A percentile compares a stretch with the other conserved stretches of the same genome.
Evolutionary conservation across 2,888 invertebrate species (phyloP).

Genomic region (Candidula unifasciata): DNA sequence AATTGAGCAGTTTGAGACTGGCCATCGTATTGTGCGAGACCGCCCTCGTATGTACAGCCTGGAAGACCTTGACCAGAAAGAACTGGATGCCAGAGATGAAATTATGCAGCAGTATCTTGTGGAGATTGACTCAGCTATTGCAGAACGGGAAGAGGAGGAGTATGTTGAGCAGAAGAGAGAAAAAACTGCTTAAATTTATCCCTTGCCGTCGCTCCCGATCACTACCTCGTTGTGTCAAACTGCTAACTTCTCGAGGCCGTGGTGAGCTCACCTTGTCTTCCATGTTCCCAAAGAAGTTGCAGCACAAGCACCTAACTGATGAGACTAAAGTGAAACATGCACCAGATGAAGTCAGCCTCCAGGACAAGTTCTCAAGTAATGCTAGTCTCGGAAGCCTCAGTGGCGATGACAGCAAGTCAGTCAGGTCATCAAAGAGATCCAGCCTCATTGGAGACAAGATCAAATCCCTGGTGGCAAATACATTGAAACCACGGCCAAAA

Average conservation of each 20-base stretch:
- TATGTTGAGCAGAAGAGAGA: slow-evolving; percentile 63
- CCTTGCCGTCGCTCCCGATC: slow-evolving; percentile 70
- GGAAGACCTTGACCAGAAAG: slow-evolving; percentile 61
- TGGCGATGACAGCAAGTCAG: slow-evolving; percentile 55
- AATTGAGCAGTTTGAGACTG: slow-evolving; percentile 68
- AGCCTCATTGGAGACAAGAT: slow-evolving; percentile 70
- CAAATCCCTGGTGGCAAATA: slow-evolving; percentile 62
- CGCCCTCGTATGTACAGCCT: slow-evolving; percentile 69
- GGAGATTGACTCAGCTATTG: slow-evolving; percentile 70
- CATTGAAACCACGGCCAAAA: slow-evolving; percentile 64
- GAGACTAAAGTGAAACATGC: slow-evolving; percentile 37
- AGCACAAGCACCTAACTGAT: slow-evolving; percentile 53
- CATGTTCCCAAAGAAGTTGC: slow-evolving; percentile 55
- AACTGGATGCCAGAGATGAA: slow-evolving; percentile 65
- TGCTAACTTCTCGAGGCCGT: slow-evolving; percentile 51
- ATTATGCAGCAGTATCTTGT: slow-evolving; percentile 69
- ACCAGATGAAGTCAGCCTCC: background rate
- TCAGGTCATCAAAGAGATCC: slow-evolving; percentile 66
- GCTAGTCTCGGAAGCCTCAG: slow-evolving; percentile 63
- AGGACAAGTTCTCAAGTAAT: slow-evolving; percentile 58
- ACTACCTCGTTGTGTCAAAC: slow-evolving; percentile 68
- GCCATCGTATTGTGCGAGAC: slow-evolving; percentile 57
- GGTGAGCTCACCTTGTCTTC: slow-evolving; percentile 42
- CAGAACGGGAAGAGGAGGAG: slow-evolving; percentile 67
- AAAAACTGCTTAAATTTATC: slow-evolving; percentile 65